Evolutionary conservation across 2,888 invertebrate genomes (phyloP), one percentile per base, ranked within the genome.

Genomic region (Orthosia gothica): DNA sequence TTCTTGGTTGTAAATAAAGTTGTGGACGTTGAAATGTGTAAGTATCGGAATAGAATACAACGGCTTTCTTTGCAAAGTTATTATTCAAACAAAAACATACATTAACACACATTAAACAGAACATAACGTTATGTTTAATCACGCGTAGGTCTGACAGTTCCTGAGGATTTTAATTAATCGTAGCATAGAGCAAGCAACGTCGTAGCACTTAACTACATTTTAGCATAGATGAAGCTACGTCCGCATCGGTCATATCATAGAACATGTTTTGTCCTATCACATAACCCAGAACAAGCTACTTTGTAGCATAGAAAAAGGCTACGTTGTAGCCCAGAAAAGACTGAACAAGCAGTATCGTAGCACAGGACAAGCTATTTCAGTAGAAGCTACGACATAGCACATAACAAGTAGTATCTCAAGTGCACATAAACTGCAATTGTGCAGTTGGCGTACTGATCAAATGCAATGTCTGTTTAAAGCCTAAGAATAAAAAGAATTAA

Each of bases 121-220:
- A 40, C 9, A 40, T 15, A 12, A 20, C n/a, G 16, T 47, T 32
- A 55, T 26, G 13, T 4, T 18, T 32, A 18, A 18, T 15, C 18
- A 47, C 32, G 20, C 20, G 18, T 32, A 57, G 32, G 1, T 47
- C 12, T 7, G 55, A 18, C n/a, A 12, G 15, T 32, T 1, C 16
- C 3, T 15, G 11, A 11, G 40, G 23, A 16, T 16, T 58, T 16
- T 13, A 32, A 11, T 54, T 9, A 3, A 1, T 13, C 20, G 50
- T 57, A 50, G 49, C 77, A 55, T 9, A 18, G 12, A 20, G 9
- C 5, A 18, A 59, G 23, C 63, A 79, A 58, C 63, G 79, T 4
- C 63, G 72, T 79, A 76, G 62, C 79, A 20, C n/a, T 7, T 4
- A 13, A 20, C 40, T 40, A 9, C 40, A 40, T 40, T 40, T 40